Percentiles rank a stretch among this genome's conserved stretches.
phyloP scores from a whole-genome alignment of 2,888 invertebrate species.

The Drosophila stalkeri region DNA sequence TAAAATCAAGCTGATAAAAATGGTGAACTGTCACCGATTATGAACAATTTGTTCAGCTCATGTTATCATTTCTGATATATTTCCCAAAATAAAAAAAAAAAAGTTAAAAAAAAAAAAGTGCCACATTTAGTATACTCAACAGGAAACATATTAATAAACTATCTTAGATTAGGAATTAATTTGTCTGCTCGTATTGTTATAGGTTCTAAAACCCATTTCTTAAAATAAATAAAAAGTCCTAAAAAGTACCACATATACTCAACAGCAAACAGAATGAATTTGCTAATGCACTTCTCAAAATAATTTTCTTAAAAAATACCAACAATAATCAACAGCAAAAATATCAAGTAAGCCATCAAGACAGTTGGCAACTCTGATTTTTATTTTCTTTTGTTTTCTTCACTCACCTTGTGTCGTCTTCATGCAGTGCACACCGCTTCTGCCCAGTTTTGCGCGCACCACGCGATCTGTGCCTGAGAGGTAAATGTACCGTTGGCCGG shows the following conservation, averaged over 20 bases:
- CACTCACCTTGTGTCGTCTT: conserved; percentile 95
- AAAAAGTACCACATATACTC: too few relatives aligned
- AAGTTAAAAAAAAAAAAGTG: not conserved
- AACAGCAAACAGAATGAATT: too few relatives aligned
- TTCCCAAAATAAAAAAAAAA: not conserved
- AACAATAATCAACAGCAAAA: not conserved
- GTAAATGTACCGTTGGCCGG: conserved; percentile 97
- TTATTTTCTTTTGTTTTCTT: not conserved
- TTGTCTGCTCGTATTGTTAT: not conserved
- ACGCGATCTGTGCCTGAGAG: conserved; percentile 97
- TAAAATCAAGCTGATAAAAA: conserved; percentile 10
- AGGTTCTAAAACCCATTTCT: too few relatives aligned
- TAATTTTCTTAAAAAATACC: not conserved
- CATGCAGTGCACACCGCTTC: conserved; percentile 98
- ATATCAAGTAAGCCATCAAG: not conserved
- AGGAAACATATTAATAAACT: not conserved
- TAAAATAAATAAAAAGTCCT: too few relatives aligned
- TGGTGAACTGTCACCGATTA: not conserved
- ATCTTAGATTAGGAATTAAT: not conserved
- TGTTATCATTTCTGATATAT: not conserved
- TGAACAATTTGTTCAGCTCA: not conserved
- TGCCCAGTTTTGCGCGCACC: conserved; percentile 96
- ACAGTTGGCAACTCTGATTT: conserved; percentile 3
- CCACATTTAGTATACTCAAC: not conserved
- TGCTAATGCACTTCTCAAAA: too few relatives aligned